Evolutionary conservation across 2,888 invertebrate genomes (phyloP), one percentile per base, ranked within the genome.

Genomic region (Invenusta paracnida): DNA sequence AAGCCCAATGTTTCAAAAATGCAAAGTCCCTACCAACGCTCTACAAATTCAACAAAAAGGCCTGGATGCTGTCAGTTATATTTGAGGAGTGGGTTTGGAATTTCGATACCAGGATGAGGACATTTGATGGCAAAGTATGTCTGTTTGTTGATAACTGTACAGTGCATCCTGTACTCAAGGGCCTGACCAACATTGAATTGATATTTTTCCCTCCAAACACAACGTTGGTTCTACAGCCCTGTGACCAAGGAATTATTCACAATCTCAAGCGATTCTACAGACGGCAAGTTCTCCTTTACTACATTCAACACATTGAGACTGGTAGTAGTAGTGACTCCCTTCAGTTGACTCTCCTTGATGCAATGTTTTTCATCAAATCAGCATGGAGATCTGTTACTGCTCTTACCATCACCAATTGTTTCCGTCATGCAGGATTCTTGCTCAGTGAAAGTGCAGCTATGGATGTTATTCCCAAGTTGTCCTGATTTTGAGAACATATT

Each of bases 181-280:
- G 28, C n/a, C 30, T 31, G 28, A 83, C 81, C 67, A 87, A 85
- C 85, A 83, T 88, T 17, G 66, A 87, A 81, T 23, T 89, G 27
- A 73, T 84, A n/a, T 89, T 87, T 81, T 81, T 88, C 0, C 88
- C 88, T 30, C 87, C 87, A 1, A 85, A 88, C 81, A 86, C 85
- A 1, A 88, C 87, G 1, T 87, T 87, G 28, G 81, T 87, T 2
- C 81, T 88, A 11, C 88, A 88, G 86, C 88, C 88, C 0, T 29
- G 87, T 86, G 88, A 88, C 86, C 86, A 88, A 67, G 88, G 88
- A 31, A 86, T 89, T 31, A 88, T 88, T 84, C 81, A 81, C 0
- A 66, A 79, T 11, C 79, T 88, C 23, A 88, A 88, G 86, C 83
- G 86, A 13, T 25, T 86, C 29, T 88, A 88, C 85, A 86, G 67